A percentile compares a stretch with the other conserved stretches of the same genome.
Evolutionary conservation across 2,113 vertebrate genomes (phyloP).

Genomic region (Electrona antarctica): DNA sequence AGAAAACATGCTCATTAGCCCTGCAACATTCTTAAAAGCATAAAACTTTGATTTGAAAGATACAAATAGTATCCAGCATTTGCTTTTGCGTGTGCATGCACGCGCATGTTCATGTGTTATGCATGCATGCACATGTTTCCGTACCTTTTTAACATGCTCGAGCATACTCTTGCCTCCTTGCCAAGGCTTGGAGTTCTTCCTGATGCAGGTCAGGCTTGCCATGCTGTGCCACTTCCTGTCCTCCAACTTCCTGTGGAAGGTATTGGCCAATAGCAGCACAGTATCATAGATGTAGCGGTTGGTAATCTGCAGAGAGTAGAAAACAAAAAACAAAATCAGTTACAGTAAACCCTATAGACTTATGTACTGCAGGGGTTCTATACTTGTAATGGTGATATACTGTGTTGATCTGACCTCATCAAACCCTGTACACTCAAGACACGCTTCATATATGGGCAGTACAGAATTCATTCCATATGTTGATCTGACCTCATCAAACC

Average conservation of each 20-base stretch:
- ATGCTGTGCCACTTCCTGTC: constrained; percentile 99
- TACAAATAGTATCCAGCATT: not conserved
- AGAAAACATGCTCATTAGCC: constrained; percentile 30
- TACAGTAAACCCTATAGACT: too few species aligned
- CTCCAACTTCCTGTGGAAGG: constrained; percentile 97
- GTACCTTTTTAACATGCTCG: constrained; percentile 97
- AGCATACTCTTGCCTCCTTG: constrained; percentile 97
- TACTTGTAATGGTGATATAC: too few species aligned
- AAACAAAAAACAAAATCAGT: not conserved
- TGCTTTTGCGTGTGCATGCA: not conserved
- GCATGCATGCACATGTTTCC: not conserved
- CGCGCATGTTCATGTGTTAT: not conserved
- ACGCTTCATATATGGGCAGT: too few species aligned
- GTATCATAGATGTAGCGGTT: constrained; percentile 98
- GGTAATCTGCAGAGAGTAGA: constrained; percentile 83
- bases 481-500: too few species aligned
- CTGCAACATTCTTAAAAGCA: constrained; percentile 18
- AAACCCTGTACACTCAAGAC: too few species aligned
- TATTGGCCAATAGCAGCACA: constrained; percentile 92
- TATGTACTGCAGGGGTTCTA: too few species aligned
- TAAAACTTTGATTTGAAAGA: constrained; percentile 24
- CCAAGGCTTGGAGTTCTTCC: constrained; percentile 98
- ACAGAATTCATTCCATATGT: too few species aligned
- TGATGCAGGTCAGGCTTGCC: constrained; percentile 98
- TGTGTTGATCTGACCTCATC: too few species aligned